Evolutionary conservation across 2,888 invertebrate species (phyloP), one percentile per base, ranked within the genome.

Genomic region (Nymphalis urticae): DNA sequence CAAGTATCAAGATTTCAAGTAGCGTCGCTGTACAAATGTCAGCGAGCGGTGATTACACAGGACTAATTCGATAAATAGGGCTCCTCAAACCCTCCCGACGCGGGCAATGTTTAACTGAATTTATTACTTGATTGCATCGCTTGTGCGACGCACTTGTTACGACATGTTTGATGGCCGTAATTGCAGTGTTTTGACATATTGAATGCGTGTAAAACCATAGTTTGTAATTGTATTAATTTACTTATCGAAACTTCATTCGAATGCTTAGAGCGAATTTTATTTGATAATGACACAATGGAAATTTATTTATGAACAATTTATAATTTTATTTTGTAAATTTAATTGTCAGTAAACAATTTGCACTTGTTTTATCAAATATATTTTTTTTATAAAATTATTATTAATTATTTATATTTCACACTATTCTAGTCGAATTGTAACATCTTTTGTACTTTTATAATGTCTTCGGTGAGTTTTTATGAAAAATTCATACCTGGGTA

Each of bases 41-140:
- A 80, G 79, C 82, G 83, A 83, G 84, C 84, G 84, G 86, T 89
- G 88, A 89, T 90, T 88, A 88, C 87, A 82, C 84, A 82, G 83
- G 80, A 81, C 82, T 89, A 90, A 89, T 88, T 88, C 86, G 86
- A 88, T 88, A 87, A 88, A 86, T 88, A 85, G 86, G 83, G 80
- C 80, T 79, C 79, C 75, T 76, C 76, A 72, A 69, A 70, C 77
- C 74, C 72, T 69, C 74, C 69, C 71, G 48, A 71, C 66, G 62
- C 66, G 69, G 71, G 73, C 74, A 72, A 70, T 77, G 77, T 76
- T 82, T 85, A 87, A 87, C 84, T 78, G 80, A 85, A 87, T 87
- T 86, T 85, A 83, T 84, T 81, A 82, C 81, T 84, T 88, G 87
- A 88, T 88, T 87, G 87, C 85, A 80, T 79, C 85, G 83, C 80